Evolutionary conservation across 2,113 vertebrate species (phyloP), one percentile per base, ranked within the genome.

Genomic region (Sturnus vulgaris): DNA sequence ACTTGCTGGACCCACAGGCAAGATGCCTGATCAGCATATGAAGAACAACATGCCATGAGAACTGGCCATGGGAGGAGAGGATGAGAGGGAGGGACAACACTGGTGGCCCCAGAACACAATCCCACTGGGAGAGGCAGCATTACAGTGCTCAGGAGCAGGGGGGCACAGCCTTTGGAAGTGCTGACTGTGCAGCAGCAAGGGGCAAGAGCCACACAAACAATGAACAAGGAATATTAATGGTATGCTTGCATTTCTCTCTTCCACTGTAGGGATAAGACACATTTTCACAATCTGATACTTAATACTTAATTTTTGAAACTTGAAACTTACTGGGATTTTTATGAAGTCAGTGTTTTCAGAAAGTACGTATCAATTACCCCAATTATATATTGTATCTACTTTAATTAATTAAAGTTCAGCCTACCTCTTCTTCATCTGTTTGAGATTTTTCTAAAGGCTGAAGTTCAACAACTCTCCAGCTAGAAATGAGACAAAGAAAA

Each of bases 401-500:
- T 81, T 50, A 81, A 86, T 63, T 84, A 92, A 90, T 80, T 84
- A 88, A 95, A 97, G 94, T 30, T 63, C n/a, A 79, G 25, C 97
- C 90, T 98, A 99, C 98, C 98, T 98, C 97, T 79, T 98, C 97
- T 89, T 97, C 96, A 75, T 97, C 96, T 83, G 92, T 55, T 50
- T 95, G 88, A 63, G 56, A 85, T 69, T 95, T 86, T 75, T 95
- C 90, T 91, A 98, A 78, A 93, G 97, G 96, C 11, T 98, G 97
- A 72, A 97, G 83, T 86, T 97, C 96, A 90, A 98, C 92, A 91
- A 98, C 94, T 90, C 98, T 98, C 99, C 99, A 99, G 89, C 99
- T 99, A 97, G 93, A 91, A 86, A 80, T 35, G 83, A 91, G 39
- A 97, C 40, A 92, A 82, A 23, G n/a, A 86, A 92, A 88, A 50